Base-by-base conservation (phyloP, 1,140 invertebrate species). In the Teleopsis dalmanni region DNA sequence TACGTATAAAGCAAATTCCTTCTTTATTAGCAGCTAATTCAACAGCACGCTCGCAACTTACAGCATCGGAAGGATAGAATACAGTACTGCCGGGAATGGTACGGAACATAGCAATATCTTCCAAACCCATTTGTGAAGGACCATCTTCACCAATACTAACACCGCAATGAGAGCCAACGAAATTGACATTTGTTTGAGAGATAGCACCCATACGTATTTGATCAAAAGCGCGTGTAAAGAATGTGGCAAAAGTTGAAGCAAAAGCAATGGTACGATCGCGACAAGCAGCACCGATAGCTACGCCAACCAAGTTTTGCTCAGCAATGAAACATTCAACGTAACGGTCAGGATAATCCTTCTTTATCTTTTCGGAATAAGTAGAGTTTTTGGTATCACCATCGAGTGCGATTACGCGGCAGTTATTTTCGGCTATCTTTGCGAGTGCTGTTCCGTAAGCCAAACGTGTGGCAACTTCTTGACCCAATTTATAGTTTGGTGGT, bases 191-290 rank as follows among this genome's bases (percentile, higher is more conserved):
- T 1, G 90, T 91, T 76, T 98, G 93, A 26, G 95, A 98, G 60
- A 99, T 96, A 14, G 96, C 96, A 36, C 90, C 96, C 95, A 99
- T 99, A 51, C 97, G 83, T 58, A 99, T 91, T 82, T 95, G 91
- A 79, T 99, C 96, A 73, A 91, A 97, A 38, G 93, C 91, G 62
- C 95, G 81, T 0, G 91, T 89, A 62, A 99, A 91, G 81, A 99
- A 99, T 5, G 91, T 89, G 36, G 95, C 95, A 76, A 99, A 99
- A 3, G 97, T 97, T 23, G 93, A 96, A 7, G 85, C 87, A 70
- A 98, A 98, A 6, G 91, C 81, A 35, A 98, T 81, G 9, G 89
- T 86, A 46, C 95, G 79, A 61, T 91, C 83, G 53, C 95, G 78
- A 62, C 91, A 95, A 36, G 87, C 86, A 26, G 86, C 82, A 25